Conservation (phyloP, 2,113 vertebrate species). For the Axis porcinus region DNA sequence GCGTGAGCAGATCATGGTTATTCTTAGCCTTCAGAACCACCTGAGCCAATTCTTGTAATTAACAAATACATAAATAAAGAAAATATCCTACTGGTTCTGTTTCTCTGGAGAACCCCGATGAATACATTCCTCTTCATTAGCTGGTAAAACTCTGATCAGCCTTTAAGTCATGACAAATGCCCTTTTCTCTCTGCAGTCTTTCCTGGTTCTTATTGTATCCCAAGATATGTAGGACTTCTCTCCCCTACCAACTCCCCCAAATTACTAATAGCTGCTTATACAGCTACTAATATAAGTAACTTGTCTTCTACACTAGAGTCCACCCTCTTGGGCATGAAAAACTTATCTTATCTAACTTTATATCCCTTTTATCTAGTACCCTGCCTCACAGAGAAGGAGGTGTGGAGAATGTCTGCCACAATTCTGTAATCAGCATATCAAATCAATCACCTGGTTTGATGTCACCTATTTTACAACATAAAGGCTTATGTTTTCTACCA, state of each 20-base stretch:
- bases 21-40: background rate
- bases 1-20: background rate
- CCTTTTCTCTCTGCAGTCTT: background rate
- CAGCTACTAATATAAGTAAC: background rate
- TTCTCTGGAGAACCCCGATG: background rate
- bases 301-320: background rate
- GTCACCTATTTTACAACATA: background rate
- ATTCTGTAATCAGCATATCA: background rate
- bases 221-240: background rate
- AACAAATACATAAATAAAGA: background rate
- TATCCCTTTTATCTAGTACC: background rate
- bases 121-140: background rate
- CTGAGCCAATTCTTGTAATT: background rate
- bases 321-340: background rate
- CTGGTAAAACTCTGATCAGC: background rate
- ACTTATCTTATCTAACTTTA: background rate
- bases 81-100: background rate
- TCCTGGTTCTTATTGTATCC: background rate
- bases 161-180: background rate
- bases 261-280: background rate
- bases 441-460: background rate
- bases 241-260: background rate
- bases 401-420: background rate
- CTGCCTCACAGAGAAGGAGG: background rate
- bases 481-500: background rate